Conservation (phyloP, 2,888 invertebrate genomes). For the Caenorhabditis sp. region DNA sequence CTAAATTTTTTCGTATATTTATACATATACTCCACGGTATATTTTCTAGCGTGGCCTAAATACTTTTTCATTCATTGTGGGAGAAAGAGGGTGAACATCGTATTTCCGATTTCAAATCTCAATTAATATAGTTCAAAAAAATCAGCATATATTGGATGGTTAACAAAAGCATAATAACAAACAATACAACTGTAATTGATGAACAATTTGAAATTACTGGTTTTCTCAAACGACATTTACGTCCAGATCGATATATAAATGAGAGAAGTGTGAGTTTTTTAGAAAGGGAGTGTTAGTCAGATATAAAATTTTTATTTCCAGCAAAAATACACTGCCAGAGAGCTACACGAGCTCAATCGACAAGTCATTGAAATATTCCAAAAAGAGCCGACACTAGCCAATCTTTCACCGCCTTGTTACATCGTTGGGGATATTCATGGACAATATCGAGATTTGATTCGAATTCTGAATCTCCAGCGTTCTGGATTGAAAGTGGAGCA, state of each 20-base stretch:
- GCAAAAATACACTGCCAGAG: slow-evolving; percentile 16
- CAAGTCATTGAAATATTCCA: slow-evolving; percentile 12
- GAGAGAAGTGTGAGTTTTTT: slow-evolving; percentile 5
- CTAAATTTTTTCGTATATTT: too few relatives aligned
- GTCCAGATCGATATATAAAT: background rate
- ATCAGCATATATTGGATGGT: too few relatives aligned
- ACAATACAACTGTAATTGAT: background rate
- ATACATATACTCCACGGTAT: too few relatives aligned
- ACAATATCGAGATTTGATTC: slow-evolving; percentile 25
- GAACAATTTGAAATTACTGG: background rate
- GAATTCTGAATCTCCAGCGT: slow-evolving; percentile 12
- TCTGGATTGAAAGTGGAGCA: background rate
- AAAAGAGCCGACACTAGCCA: slow-evolving; percentile 9
- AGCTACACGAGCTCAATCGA: slow-evolving; percentile 9
- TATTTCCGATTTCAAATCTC: too few relatives aligned
- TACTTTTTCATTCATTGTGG: too few relatives aligned
- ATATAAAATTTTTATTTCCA: too few relatives aligned
- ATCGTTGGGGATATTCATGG: slow-evolving; percentile 44
- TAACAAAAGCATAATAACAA: too few relatives aligned
- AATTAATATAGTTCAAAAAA: too few relatives aligned
- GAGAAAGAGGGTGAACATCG: too few relatives aligned
- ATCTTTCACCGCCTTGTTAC: slow-evolving; percentile 24
- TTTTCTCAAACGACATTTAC: background rate
- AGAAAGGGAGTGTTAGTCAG: too few relatives aligned
- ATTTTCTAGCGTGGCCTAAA: too few relatives aligned